phyloP scores from a whole-genome alignment of 2,113 vertebrate genomes.

The Theropithecus gelada region DNA sequence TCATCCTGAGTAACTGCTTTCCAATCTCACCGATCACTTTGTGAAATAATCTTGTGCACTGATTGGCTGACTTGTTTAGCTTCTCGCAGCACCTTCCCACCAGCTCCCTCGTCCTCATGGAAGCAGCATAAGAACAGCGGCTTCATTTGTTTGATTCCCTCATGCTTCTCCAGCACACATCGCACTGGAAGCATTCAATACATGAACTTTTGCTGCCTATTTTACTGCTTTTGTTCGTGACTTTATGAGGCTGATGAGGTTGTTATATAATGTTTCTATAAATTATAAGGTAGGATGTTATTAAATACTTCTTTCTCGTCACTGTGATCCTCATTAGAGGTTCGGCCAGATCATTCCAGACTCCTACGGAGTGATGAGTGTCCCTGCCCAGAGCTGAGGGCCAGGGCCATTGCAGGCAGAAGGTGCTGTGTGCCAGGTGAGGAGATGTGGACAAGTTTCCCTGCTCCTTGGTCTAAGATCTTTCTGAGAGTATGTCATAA shows the following conservation, averaged over 20 bases:
- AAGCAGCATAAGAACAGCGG: accelerated
- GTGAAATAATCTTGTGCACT: background rate
- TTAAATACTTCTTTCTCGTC: background rate
- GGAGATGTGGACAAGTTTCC: background rate
- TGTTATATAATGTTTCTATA: background rate
- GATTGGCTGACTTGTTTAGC: background rate
- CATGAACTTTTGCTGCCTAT: background rate
- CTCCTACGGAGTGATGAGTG: background rate
- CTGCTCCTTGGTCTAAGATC: background rate
- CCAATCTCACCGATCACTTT: background rate
- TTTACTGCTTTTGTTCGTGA: background rate
- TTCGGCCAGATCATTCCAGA: background rate
- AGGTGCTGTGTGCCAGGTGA: background rate
- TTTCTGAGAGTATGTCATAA: background rate
- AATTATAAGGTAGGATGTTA: background rate
- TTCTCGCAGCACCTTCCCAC: background rate
- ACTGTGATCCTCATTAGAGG: background rate
- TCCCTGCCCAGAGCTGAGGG: background rate
- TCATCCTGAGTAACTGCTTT: background rate
- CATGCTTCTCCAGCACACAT: background rate
- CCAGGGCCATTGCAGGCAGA: background rate
- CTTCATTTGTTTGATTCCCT: background rate
- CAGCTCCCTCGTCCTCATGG: accelerated
- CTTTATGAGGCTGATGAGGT: background rate
- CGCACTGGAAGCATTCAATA: background rate